Conservation (phyloP, 2,797 vertebrate species). For the Megalops cyprinoides region DNA sequence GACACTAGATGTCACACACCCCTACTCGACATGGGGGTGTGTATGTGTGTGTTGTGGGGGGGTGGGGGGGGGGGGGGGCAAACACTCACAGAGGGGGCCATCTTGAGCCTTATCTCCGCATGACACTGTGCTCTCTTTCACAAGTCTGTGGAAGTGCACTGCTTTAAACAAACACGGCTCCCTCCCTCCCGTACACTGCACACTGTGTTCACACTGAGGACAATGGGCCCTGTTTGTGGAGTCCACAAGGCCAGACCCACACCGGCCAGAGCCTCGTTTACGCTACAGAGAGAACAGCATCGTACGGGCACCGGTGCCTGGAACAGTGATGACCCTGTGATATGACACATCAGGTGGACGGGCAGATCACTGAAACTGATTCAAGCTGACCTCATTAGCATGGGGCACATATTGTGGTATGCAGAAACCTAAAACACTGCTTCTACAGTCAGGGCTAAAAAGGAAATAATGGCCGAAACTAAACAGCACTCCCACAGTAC, state of each 20-base stretch:
- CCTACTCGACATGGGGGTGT: too few species aligned
- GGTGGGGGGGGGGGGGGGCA: not conserved
- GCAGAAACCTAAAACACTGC: slow-evolving; percentile 54
- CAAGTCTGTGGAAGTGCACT: not conserved
- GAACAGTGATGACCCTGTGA: slow-evolving; percentile 31
- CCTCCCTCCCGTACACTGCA: slow-evolving; percentile 19
- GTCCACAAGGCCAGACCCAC: too few species aligned
- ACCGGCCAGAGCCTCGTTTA: too few species aligned
- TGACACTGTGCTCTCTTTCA: slow-evolving; percentile 29
- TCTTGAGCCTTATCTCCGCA: not conserved
- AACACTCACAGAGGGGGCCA: not conserved
- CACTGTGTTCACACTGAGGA: not conserved
- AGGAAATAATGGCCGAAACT: too few species aligned
- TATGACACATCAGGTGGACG: slow-evolving; percentile 49
- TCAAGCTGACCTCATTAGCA: slow-evolving; percentile 51
- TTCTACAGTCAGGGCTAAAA: slow-evolving; percentile 39
- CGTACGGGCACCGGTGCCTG: not conserved
- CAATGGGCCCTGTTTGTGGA: too few species aligned
- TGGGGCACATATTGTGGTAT: slow-evolving; percentile 48
- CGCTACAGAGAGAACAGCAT: too few species aligned
- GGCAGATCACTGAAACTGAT: slow-evolving; percentile 49
- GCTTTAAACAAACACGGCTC: slow-evolving; percentile 17
- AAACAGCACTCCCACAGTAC: too few species aligned
- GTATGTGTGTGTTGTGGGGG: not conserved
- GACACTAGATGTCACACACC: too few species aligned